Base-by-base conservation (phyloP, 1,140 invertebrate species). In the Gonioctena quinquepunctata region DNA sequence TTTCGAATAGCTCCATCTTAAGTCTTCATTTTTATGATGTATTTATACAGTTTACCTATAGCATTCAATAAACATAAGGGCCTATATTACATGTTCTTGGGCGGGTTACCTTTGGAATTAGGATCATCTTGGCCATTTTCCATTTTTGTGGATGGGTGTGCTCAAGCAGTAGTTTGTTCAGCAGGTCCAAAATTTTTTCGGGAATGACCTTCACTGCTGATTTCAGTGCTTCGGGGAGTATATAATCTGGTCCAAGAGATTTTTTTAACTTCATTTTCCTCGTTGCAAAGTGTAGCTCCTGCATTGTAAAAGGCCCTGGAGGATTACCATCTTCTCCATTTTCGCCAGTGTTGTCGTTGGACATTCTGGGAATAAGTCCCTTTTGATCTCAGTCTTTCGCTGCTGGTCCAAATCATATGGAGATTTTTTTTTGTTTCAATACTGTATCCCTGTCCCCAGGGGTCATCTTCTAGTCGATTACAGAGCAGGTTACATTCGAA, bases 81-180 rank as follows among this genome's bases (percentile, higher is more conserved):
- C 62, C 56, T 61, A 25, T 70, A 33, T 42, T 7, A 3, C 11
- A 8, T n/a, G 54, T 70, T 66, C 11, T n/a, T n/a, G n/a, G n/a
- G n/a, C n/a, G n/a, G n/a, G n/a, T n/a, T n/a, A n/a, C 52, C 25
- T 61, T 68, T 1, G 27, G 27, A 11, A 71, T 27, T 2, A 71
- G 19, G 5, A 71, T 33, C 2, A 71, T 1, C 27, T 68, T 68
- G 0, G 48, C 66, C 2, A 6, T 3, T 21, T 72, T 72, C 70
- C 70, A 72, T 63, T 59, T 27, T 1, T 64, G 23, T 1, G 70
- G 70, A 50, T 69, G 69, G 11, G 5, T n/a, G 4, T 54, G 16
- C 13, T 8, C 11, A 18, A 16, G 8, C 16, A 69, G 2, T 19
- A 54, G 18, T 16, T 23, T 50, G 22, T 52, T 52, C 2, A 25